These are phyloP conservation scores for Geotrupes spiniger DNA, from an alignment of 2,888 invertebrate species.

Conservation along the genomic window DNA sequence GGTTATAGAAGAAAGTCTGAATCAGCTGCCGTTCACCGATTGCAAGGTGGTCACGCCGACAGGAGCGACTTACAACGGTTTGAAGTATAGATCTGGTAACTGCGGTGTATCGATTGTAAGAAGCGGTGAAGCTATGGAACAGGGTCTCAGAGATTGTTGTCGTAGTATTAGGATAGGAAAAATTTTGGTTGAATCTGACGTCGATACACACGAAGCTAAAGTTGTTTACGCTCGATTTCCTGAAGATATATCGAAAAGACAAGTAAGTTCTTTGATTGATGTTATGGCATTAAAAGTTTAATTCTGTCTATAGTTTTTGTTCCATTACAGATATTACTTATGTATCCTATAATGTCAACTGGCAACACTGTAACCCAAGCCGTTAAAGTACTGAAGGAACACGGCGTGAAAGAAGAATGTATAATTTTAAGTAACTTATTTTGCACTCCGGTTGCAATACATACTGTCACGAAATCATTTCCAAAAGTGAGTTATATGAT, in stretches of 20 bases:
- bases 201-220: constrained; percentile 92
- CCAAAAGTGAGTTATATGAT: constrained; percentile 57
- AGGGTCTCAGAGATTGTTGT: constrained; percentile 91
- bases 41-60: constrained; percentile 92
- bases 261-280: constrained; percentile 50
- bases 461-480: constrained; percentile 78
- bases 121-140: constrained; percentile 62
- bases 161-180: constrained; percentile 98
- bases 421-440: constrained; percentile 97
- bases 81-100: constrained; percentile 95
- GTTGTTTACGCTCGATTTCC: constrained; percentile 98
- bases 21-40: constrained; percentile 91
- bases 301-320: no score
- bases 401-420: constrained; percentile 89
- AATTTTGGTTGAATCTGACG: constrained; percentile 94
- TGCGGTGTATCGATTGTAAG: constrained; percentile 97
- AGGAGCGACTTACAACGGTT: constrained; percentile 83
- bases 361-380: constrained; percentile 96
- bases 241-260: constrained; percentile 85
- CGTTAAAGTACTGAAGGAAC: constrained; percentile 89
- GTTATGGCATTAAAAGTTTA: no score
- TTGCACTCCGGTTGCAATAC: constrained; percentile 89
- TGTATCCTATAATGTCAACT: constrained; percentile 99
- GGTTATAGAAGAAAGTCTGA: constrained; percentile 96
- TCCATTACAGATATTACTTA: constrained; percentile 75